Conservation (phyloP, 2,888 invertebrate species). For the Anodontia alba region DNA sequence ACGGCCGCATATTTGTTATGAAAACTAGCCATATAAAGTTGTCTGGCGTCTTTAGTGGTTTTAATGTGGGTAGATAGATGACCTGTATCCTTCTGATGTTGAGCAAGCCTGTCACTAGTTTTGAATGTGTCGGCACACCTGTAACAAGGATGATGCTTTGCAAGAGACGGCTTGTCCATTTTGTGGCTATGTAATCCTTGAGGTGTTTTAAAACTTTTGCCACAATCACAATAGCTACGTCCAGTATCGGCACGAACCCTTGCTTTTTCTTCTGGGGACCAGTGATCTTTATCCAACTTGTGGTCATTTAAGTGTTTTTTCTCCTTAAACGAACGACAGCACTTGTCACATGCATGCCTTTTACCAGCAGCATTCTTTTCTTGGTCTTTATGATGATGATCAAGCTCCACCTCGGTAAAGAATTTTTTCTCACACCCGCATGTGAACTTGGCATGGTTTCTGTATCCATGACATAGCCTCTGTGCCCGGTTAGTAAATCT, state of each 20-base stretch:
- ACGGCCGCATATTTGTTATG: conserved; percentile 8
- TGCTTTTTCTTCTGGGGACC: background rate
- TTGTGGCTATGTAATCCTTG: background rate
- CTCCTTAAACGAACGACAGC: conserved; percentile 4
- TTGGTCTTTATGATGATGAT: background rate
- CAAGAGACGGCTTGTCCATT: background rate
- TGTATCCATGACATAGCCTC: too few species aligned
- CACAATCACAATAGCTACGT: background rate
- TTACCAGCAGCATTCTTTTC: background rate
- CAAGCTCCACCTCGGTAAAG: background rate
- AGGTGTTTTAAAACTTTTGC: background rate
- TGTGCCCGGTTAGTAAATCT: too few species aligned
- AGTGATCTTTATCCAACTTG: background rate
- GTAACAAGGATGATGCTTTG: background rate
- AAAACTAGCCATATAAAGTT: background rate
- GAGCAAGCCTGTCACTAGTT: background rate
- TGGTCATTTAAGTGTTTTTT: background rate
- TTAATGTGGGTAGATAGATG: background rate
- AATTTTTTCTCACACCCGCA: conserved; percentile 13
- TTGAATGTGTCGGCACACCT: background rate
- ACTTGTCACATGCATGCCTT: background rate
- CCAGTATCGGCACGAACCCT: background rate
- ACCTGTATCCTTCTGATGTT: conserved; percentile 9
- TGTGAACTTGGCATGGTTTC: background rate
- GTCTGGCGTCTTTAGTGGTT: background rate